Base-by-base conservation (phyloP, 2,113 vertebrate species). In the Sebastes schlegelii region DNA sequence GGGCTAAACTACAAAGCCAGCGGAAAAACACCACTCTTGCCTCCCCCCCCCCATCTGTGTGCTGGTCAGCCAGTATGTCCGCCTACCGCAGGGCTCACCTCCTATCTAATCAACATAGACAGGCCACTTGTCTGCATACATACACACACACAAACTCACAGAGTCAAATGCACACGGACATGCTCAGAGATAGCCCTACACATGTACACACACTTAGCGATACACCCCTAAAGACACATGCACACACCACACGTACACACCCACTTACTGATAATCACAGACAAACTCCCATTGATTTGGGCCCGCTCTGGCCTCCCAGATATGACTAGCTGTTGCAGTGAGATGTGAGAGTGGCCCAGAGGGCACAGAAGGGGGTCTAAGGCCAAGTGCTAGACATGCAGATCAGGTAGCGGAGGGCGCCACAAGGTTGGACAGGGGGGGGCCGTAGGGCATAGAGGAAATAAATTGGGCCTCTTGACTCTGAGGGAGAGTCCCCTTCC, bases 61-160 rank as follows among this genome's bases (percentile, higher is more conserved):
- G 76, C 82, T 92, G 89, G 91, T 84, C 90, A 92, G 86, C 84
- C 86, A 77, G 84, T 82, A 77, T 90, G 91, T 92, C 90, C 88
- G 64, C 89, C 88, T 55, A 79, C 86, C 78, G 52, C 77, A 87
- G 77, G 45, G 74, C 85, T 88, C 86, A 86, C 80, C 82, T 90
- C 86, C 72, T 95, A 95, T 95, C 95, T 95, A 94, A 95, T 95
- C 94, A 90, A 85, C 88, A 87, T 83, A 68, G 89, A 88, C 91
- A 89, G 92, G 92, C 88, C 86, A 87, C 90, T 92, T 75, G 83
- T 89, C 81, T 85, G 81, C 85, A 74, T 23, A 81, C 84, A 78
- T 82, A 80, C 69, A 74, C 81, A 80, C 48, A 77, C 73, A 77
- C 69, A 83, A 71, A 80, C 80, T 77, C 57, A 83, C 80, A 81